These are phyloP conservation scores for Sebastes miniatus DNA, from an alignment of 2,797 vertebrate species.

Conservation along the genomic window DNA sequence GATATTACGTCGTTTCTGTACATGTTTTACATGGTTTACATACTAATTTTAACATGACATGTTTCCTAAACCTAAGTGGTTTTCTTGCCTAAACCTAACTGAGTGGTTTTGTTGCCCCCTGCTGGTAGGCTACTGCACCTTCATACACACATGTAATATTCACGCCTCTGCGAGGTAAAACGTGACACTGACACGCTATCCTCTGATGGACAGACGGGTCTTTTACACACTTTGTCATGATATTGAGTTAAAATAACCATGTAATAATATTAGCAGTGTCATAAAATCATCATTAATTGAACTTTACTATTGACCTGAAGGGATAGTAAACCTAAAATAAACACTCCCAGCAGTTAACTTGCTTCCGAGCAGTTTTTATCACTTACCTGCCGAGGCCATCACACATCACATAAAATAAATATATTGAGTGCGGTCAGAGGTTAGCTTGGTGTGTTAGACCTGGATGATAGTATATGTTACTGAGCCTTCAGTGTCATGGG, in stretches of 20 bases:
- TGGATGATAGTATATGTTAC: neutral
- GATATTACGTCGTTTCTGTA: too few relatives aligned
- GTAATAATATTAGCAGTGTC: neutral
- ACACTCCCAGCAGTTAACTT: constrained; percentile 8
- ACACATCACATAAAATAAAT: constrained; percentile 14
- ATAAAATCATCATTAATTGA: constrained; percentile 8
- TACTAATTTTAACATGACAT: too few relatives aligned
- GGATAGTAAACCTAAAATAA: constrained; percentile 14
- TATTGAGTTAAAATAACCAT: neutral
- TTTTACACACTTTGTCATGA: too few relatives aligned
- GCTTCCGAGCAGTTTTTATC: constrained; percentile 1
- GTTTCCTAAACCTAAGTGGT: too few relatives aligned
- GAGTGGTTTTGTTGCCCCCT: too few relatives aligned
- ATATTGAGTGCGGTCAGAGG: neutral
- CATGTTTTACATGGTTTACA: too few relatives aligned
- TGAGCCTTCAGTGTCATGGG: neutral
- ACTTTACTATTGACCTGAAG: neutral
- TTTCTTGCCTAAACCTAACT: too few relatives aligned
- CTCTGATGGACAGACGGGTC: too few relatives aligned
- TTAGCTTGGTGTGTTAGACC: neutral
- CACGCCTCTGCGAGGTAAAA: too few relatives aligned
- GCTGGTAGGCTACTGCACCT: too few relatives aligned
- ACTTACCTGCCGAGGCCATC: neutral
- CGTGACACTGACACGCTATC: too few relatives aligned
- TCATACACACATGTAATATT: too few relatives aligned